phyloP scores from a whole-genome alignment of 2,113 vertebrate species.

The Grammomys dolichurus region DNA sequence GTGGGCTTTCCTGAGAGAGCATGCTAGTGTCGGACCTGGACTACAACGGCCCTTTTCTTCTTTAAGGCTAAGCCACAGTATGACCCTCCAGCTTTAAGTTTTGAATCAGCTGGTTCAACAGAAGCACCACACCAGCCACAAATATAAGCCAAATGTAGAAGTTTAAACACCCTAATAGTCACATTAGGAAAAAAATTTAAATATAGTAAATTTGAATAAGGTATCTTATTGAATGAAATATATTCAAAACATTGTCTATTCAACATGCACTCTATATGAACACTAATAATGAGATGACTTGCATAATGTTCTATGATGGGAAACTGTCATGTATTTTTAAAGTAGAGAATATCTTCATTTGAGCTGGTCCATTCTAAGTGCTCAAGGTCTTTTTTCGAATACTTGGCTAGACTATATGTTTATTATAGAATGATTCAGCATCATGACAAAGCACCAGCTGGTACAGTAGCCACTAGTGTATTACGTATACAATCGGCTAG shows the following conservation, averaged over 20 bases:
- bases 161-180: not conserved
- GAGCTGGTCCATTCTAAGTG: not conserved
- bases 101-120: not conserved
- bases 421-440: not conserved
- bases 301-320: not conserved
- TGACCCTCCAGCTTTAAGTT: not conserved
- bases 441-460: too few relatives aligned
- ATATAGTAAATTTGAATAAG: not conserved
- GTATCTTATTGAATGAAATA: not conserved
- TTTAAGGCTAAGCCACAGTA: not conserved
- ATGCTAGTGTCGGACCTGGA: fast-evolving
- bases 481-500: not conserved
- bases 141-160: not conserved
- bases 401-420: fast-evolving
- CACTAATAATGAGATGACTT: not conserved
- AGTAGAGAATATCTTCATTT: not conserved
- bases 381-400: not conserved
- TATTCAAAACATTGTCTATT: not conserved
- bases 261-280: not conserved
- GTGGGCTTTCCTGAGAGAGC: not conserved
- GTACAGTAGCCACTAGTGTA: not conserved
- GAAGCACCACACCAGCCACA: not conserved
- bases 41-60: fast-evolving
- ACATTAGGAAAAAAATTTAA: not conserved
- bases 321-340: not conserved